Percentiles rank a stretch among this genome's conserved stretches.
These are phyloP conservation scores for Dermolepida albohirtum DNA, from an alignment of 2,888 invertebrate species.

Conservation along the genomic window DNA sequence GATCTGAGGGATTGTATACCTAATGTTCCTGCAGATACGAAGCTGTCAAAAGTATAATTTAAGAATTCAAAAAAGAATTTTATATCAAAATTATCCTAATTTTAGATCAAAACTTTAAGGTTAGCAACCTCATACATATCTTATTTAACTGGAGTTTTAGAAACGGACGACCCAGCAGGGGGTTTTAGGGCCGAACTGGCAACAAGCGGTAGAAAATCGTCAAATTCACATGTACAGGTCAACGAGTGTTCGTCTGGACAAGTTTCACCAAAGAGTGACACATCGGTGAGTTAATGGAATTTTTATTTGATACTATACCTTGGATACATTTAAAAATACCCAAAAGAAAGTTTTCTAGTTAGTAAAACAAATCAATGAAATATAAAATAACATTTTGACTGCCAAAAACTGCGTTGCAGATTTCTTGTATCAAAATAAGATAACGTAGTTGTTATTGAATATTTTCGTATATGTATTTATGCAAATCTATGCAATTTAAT, in stretches of 20 bases:
- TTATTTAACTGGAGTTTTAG: conserved; percentile 89
- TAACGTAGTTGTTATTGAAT: too few species aligned
- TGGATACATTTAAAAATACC: neutral
- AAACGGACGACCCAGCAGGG: conserved; percentile 85
- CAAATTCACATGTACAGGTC: conserved; percentile 54
- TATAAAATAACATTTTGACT: too few species aligned
- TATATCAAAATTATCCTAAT: conserved; percentile 48
- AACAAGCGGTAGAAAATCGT: conserved; percentile 58
- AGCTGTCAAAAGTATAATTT: conserved; percentile 85
- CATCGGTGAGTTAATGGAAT: conserved; percentile 56
- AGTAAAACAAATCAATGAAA: too few species aligned
- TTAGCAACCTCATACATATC: conserved; percentile 94
- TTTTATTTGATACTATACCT: conserved; percentile 10
- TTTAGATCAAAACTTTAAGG: conserved; percentile 92
- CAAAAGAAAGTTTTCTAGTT: too few species aligned
- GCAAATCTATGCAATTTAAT: too few species aligned
- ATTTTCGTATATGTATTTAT: too few species aligned
- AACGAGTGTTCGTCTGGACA: conserved; percentile 58
- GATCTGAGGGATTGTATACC: conserved; percentile 94
- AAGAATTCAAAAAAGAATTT: neutral
- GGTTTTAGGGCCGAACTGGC: conserved; percentile 90
- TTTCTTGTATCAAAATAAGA: too few species aligned
- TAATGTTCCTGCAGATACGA: conserved; percentile 95
- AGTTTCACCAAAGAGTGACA: conserved; percentile 58
- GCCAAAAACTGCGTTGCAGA: too few species aligned